A percentile compares a stretch with the other conserved stretches of the same genome.
Evolutionary conservation across 2,888 invertebrate species (phyloP).

Genomic region (Eupithecia inturbata): DNA sequence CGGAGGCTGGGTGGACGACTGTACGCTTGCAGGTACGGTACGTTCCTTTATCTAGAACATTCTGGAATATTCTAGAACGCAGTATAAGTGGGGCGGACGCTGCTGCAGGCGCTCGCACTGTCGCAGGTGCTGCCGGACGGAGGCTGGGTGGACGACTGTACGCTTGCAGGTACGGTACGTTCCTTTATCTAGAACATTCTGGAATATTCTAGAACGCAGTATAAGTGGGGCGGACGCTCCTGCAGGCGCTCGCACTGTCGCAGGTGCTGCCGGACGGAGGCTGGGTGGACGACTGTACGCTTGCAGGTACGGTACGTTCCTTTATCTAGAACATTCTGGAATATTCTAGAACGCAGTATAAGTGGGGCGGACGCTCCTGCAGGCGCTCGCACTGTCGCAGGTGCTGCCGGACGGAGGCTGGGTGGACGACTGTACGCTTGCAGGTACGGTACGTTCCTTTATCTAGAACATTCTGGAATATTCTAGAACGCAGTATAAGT

Average conservation of each 20-base stretch:
- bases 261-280: constrained; percentile 60
- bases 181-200: not conserved
- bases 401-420: constrained; percentile 63
- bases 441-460: constrained; percentile 53
- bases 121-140: constrained; percentile 58
- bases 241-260: constrained; percentile 58
- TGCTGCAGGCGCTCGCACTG: constrained; percentile 59
- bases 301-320: constrained; percentile 58
- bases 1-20: constrained; percentile 64
- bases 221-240: constrained; percentile 59
- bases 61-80: no score
- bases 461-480: not conserved
- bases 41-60: not conserved
- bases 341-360: no score
- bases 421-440: constrained; percentile 60
- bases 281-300: constrained; percentile 62
- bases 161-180: constrained; percentile 59
- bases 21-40: constrained; percentile 59
- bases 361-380: constrained; percentile 60
- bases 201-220: no score
- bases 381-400: constrained; percentile 57
- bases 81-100: constrained; percentile 59
- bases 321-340: not conserved
- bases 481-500: no score
- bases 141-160: constrained; percentile 65